Percentiles rank a stretch among this genome's conserved stretches.
phyloP scores from a whole-genome alignment of 2,888 invertebrate genomes.

The Spialia ferax region DNA sequence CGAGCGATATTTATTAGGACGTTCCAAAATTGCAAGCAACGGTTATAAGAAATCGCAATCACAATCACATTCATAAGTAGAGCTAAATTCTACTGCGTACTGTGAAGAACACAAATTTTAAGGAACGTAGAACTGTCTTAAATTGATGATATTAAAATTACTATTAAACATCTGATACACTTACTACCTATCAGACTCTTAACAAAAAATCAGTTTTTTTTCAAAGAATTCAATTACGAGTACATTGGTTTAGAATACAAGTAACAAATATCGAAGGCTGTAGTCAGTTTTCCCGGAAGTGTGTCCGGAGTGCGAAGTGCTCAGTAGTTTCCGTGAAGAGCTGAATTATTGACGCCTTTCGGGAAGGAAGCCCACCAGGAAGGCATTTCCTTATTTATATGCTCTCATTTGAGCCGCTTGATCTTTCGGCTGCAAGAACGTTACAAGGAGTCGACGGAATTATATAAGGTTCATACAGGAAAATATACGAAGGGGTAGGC shows the following conservation, averaged over 20 bases:
- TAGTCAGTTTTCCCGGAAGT: slow-evolving; percentile 15
- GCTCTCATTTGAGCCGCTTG: slow-evolving; percentile 2
- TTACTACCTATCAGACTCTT: no score
- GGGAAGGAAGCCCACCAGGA: not conserved
- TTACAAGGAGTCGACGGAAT: not conserved
- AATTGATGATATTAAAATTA: no score
- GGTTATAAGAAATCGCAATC: no score
- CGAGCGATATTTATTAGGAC: no score
- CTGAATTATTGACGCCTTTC: slow-evolving; percentile 8
- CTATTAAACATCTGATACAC: no score
- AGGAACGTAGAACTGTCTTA: no score
- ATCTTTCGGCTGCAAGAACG: not conserved
- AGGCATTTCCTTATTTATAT: slow-evolving; percentile 2
- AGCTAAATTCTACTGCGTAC: no score
- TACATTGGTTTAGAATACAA: not conserved
- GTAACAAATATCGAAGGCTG: not conserved
- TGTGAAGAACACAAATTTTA: no score
- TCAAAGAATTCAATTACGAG: not conserved
- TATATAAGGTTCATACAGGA: not conserved
- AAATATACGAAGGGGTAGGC: not conserved
- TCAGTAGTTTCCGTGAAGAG: slow-evolving; percentile 11
- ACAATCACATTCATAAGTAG: no score
- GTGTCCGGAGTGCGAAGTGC: not conserved
- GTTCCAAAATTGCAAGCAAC: no score
- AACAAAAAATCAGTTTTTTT: no score